phyloP scores from a whole-genome alignment of 2,113 vertebrate genomes.

The Sula dactylatra region DNA sequence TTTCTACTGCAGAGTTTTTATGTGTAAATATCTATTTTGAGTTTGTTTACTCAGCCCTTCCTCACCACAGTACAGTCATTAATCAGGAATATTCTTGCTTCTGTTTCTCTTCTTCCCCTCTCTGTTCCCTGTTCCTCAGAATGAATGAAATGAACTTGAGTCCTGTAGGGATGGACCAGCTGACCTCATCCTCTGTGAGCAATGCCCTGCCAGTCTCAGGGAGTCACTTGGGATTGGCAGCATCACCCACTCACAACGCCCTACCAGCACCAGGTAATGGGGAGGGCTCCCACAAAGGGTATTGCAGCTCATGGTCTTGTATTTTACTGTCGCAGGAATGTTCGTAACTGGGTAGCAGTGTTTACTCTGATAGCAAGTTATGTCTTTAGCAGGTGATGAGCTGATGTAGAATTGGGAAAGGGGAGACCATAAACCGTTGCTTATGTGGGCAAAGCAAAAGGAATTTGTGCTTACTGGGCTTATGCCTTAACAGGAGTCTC shows the following conservation, averaged over 20 bases:
- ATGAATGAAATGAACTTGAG: conserved; percentile 99
- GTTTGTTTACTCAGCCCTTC: not conserved
- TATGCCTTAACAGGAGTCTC: not conserved
- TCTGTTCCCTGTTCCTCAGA: conserved; percentile 59
- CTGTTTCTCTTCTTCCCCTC: not conserved
- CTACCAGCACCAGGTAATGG: conserved; percentile 87
- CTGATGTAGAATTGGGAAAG: not conserved
- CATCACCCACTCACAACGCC: conserved; percentile 90
- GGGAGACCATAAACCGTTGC: not conserved
- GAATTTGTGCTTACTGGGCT: not conserved
- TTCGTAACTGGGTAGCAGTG: not conserved
- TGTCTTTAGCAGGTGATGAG: not conserved
- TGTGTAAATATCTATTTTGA: not conserved
- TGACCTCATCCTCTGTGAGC: conserved; percentile 90
- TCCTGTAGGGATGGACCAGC: conserved; percentile 97
- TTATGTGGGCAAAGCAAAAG: not conserved
- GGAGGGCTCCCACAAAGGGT: not conserved
- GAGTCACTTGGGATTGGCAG: conserved; percentile 88
- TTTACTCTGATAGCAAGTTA: not conserved
- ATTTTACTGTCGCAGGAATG: not conserved
- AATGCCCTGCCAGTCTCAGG: conserved; percentile 79
- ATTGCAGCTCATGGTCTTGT: not conserved
- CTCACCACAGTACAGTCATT: not conserved
- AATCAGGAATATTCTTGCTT: not conserved
- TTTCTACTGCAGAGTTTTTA: not conserved